Percentiles rank a stretch among this genome's conserved stretches.
These are phyloP conservation scores for Sphaerophoria rueppellii DNA, from an alignment of 2,888 invertebrate species.

Conservation along the genomic window DNA sequence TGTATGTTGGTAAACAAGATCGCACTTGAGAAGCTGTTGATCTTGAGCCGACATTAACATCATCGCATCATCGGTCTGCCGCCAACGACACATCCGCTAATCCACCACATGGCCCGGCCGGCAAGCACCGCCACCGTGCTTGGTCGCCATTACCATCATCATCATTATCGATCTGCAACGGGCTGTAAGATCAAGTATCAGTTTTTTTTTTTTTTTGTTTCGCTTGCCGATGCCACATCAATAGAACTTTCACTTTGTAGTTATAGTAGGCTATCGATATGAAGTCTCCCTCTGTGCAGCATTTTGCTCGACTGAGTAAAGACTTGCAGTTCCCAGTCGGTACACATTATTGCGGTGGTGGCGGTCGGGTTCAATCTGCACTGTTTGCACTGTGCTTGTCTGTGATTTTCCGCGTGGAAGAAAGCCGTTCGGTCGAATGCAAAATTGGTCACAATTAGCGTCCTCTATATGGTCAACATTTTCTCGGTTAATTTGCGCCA, in stretches of 20 bases:
- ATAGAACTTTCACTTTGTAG: slow-evolving; percentile 61
- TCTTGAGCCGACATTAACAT: slow-evolving; percentile 56
- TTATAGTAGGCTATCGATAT: neutral
- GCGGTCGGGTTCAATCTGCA: slow-evolving; percentile 20
- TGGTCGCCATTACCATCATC: slow-evolving; percentile 35
- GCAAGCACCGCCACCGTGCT: neutral
- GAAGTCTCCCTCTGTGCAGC: neutral
- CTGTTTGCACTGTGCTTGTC: neutral
- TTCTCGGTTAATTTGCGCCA: slow-evolving; percentile 61
- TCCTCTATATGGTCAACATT: slow-evolving; percentile 58
- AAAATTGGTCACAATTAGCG: slow-evolving; percentile 64
- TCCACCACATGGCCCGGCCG: neutral
- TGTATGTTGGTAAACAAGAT: slow-evolving; percentile 46
- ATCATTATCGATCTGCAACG: slow-evolving; percentile 47
- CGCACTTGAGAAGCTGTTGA: slow-evolving; percentile 66
- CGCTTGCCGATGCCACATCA: slow-evolving; percentile 45
- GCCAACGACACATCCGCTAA: slow-evolving; percentile 37
- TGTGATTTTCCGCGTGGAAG: slow-evolving; percentile 63
- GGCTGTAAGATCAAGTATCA: slow-evolving; percentile 49
- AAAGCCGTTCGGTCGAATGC: slow-evolving; percentile 59
- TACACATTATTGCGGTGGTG: slow-evolving; percentile 51
- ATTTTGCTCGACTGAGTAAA: slow-evolving; percentile 39
- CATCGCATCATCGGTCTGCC: slow-evolving; percentile 31
- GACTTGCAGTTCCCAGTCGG: slow-evolving; percentile 3
- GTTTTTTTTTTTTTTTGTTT: slow-evolving; percentile 49